Evolutionary conservation across 2,113 vertebrate genomes (phyloP).

Genomic region (Gobius niger): DNA sequence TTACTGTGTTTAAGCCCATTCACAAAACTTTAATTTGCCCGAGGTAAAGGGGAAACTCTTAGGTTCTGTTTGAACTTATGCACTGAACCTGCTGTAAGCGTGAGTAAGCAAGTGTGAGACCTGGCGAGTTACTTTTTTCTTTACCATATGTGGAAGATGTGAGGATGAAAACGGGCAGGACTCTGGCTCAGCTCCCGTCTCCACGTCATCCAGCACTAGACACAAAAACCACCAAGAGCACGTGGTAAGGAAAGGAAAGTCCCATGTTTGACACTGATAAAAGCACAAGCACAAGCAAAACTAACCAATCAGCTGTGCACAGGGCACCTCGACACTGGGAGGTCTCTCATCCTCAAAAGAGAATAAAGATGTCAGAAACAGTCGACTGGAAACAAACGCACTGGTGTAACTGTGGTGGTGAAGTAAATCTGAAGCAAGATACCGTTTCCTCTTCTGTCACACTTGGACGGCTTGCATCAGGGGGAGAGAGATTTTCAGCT

Average conservation of each 20-base stretch:
- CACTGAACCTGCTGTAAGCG: too few relatives aligned
- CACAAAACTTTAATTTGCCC: too few relatives aligned
- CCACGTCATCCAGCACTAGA: not conserved
- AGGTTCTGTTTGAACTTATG: too few relatives aligned
- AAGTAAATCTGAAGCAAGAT: conserved; percentile 30
- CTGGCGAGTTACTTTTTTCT: not conserved
- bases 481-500: not conserved
- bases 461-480: not conserved
- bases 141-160: conserved; percentile 29
- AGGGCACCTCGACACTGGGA: not conserved
- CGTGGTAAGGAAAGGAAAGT: not conserved
- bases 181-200: not conserved
- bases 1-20: too few relatives aligned
- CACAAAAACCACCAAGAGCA: not conserved
- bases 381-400: not conserved
- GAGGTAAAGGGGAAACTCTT: too few relatives aligned
- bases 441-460: conserved; percentile 32
- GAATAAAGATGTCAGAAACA: not conserved
- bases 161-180: not conserved
- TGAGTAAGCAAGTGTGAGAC: too few relatives aligned
- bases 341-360: not conserved
- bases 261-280: not conserved
- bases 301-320: conserved; percentile 7
- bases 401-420: not conserved
- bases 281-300: not conserved